Evolutionary conservation across 2,113 vertebrate species (phyloP).

Genomic region (Cheirogaleus medius): DNA sequence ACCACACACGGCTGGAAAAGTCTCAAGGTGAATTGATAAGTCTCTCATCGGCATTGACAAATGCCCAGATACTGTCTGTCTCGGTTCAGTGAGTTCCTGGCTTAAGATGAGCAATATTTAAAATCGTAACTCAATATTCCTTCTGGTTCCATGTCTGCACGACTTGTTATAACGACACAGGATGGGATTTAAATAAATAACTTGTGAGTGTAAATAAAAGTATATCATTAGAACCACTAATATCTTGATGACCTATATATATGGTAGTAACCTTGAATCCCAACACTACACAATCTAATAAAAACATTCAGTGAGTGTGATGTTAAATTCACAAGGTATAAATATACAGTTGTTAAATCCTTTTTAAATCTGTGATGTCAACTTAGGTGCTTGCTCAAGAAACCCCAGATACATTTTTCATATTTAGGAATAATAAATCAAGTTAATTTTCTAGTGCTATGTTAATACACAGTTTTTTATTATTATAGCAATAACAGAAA

Average conservation of each 20-base stretch:
- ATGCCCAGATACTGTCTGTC: neutral
- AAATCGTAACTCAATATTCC: constrained; percentile 17
- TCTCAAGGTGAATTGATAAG: neutral
- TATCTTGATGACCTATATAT: neutral
- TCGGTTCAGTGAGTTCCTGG: neutral
- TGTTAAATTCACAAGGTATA: neutral
- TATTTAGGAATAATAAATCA: neutral
- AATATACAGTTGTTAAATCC: neutral
- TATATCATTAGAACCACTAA: neutral
- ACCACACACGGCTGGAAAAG: neutral
- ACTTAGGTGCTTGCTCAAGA: neutral
- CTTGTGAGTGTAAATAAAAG: neutral
- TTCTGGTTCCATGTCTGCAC: neutral
- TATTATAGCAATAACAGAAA: neutral
- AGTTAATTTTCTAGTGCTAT: fast-evolving
- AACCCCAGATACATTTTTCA: neutral
- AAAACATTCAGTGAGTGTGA: neutral
- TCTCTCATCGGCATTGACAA: neutral
- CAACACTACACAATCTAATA: neutral
- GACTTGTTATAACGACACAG: neutral
- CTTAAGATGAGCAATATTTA: neutral
- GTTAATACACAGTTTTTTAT: neutral
- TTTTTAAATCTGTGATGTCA: neutral
- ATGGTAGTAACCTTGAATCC: neutral
- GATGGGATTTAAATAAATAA: neutral